Conservation (phyloP, 2,113 vertebrate genomes). For the Gobio gobio region DNA sequence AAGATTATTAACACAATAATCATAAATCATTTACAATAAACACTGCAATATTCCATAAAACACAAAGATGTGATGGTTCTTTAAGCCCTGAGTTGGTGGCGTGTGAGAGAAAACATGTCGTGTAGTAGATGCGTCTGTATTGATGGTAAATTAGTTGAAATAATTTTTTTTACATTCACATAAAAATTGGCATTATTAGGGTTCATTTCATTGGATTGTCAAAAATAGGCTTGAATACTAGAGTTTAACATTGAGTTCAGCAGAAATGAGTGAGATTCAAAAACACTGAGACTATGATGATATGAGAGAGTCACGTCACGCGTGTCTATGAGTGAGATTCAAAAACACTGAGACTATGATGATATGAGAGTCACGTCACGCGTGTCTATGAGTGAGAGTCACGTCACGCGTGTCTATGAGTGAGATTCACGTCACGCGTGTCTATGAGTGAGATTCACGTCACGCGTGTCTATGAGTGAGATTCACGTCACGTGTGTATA, state of each 20-base stretch:
- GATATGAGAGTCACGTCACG: neutral
- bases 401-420: neutral
- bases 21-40: too few relatives aligned
- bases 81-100: too few relatives aligned
- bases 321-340: neutral
- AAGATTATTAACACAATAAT: too few relatives aligned
- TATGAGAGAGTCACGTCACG: neutral
- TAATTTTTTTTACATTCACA: too few relatives aligned
- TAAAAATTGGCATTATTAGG: neutral
- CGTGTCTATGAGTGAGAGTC: neutral
- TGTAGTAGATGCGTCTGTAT: too few relatives aligned
- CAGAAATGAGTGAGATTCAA: neutral
- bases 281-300: neutral
- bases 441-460: constrained; percentile 9
- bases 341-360: neutral
- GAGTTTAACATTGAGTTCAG: neutral
- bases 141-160: too few relatives aligned
- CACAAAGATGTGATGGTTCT: too few relatives aligned
- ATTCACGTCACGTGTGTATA: too few relatives aligned
- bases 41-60: too few relatives aligned
- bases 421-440: neutral
- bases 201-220: neutral
- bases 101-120: too few relatives aligned
- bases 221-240: neutral
- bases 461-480: neutral